Evolutionary conservation across 2,888 invertebrate genomes (phyloP), one percentile per base, ranked within the genome.

Genomic region (Chelonus formosanus): DNA sequence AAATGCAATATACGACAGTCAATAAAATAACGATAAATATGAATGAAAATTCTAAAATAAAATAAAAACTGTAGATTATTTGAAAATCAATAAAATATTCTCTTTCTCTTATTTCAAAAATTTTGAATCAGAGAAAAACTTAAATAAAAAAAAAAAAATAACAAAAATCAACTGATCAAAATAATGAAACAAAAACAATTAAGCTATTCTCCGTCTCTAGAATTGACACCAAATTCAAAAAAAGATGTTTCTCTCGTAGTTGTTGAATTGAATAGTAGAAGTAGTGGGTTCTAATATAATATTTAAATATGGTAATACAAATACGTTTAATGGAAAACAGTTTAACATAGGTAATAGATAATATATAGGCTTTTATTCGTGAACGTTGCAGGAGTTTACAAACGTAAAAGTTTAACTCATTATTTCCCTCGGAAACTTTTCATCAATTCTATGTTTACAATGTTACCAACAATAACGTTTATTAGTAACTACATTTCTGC

Each of bases 201-300:
- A 20, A 20, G 20, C 20, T 20, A 20, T 20, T 20, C 20, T 20
- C 20, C 20, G 20, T 20, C 20, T 20, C 20, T 20, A 20, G 20
- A 20, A 20, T 20, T 20, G 20, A 20, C 20, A 20, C 20, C 20
- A 20, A 20, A 20, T 20, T 20, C 20, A 20, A 20, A 20, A 20
- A 20, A 20, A 20, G 20, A 75, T 79, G 75, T 80, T 77, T 80
- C 77, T 80, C 80, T 78, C 71, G 78, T 82, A 82, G 81, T 74
- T 71, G 75, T 81, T 81, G 79, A 77, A 76, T 20, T 20, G 20
- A 73, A 78, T 80, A 79, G 77, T 78, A 74, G 77, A 71, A 75
- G 78, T 83, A 83, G 81, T 76, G 75, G 76, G 77, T 80, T 81
- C 76, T 75, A 72, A 79, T 81, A 76, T 82, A 81, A 81, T 76